These are phyloP conservation scores for Natrix natrix DNA, from an alignment of 2,797 vertebrate genomes.

Conservation along the genomic window DNA sequence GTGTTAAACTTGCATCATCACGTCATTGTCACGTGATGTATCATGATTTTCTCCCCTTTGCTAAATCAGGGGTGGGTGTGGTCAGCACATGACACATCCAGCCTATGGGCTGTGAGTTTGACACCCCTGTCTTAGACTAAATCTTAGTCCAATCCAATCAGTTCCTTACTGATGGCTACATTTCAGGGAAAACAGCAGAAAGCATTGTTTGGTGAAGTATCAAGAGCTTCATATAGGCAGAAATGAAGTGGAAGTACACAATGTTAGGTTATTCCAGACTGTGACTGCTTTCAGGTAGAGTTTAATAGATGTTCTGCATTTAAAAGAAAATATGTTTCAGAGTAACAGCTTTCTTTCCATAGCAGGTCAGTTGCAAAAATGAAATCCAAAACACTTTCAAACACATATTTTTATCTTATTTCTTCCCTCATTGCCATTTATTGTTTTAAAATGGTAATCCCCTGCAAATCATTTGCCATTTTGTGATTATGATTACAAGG, in stretches of 20 bases:
- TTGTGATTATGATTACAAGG: conserved; percentile 31
- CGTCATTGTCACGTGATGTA: too few species aligned
- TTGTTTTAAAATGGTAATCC: conserved; percentile 40
- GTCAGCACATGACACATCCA: too few species aligned
- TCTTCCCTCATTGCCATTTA: conserved; percentile 6
- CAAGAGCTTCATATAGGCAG: neutral
- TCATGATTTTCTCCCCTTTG: too few species aligned
- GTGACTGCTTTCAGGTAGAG: neutral
- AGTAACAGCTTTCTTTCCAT: neutral
- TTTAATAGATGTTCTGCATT: neutral
- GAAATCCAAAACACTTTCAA: neutral
- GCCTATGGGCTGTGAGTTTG: too few species aligned
- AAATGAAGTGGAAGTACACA: neutral
- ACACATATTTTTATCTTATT: neutral
- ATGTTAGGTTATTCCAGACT: neutral
- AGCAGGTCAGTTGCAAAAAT: neutral
- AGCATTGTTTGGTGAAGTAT: neutral
- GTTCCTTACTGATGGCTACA: neutral
- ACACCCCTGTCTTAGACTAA: neutral
- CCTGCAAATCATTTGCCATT: conserved; percentile 2
- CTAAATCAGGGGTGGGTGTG: too few species aligned
- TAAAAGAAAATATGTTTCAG: neutral
- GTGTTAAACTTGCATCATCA: too few species aligned
- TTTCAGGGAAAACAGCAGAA: neutral
- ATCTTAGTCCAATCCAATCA: neutral